Percentiles rank a stretch among this genome's conserved stretches.
These are phyloP conservation scores for Podarcis siculus DNA, from an alignment of 2,797 vertebrate genomes.

Conservation along the genomic window DNA sequence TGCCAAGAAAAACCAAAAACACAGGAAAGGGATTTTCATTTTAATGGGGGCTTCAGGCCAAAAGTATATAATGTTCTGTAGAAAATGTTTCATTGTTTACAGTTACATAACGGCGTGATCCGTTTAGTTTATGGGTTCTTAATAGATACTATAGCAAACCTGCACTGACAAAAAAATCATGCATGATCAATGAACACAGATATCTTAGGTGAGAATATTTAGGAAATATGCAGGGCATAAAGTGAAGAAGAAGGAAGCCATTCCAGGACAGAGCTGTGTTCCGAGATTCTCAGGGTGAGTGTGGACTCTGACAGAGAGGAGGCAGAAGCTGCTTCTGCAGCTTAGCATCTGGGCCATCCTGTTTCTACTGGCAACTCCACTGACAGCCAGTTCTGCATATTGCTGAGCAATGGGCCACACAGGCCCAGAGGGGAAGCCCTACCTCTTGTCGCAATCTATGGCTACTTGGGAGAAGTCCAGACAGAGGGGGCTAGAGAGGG, in stretches of 20 bases:
- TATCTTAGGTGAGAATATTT: neutral
- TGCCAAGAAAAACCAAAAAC: accelerated
- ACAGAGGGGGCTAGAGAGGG: too few species aligned
- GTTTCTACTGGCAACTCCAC: too few species aligned
- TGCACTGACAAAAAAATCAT: neutral
- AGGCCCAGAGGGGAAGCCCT: too few species aligned
- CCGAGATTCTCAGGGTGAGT: too few species aligned
- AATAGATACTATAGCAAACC: neutral
- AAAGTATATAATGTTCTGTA: accelerated
- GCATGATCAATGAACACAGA: neutral
- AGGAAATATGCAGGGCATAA: neutral
- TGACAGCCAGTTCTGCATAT: too few species aligned
- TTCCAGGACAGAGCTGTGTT: neutral
- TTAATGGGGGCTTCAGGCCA: neutral
- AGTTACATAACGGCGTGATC: neutral
- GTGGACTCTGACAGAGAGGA: too few species aligned
- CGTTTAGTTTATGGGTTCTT: neutral
- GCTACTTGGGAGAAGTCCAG: too few species aligned
- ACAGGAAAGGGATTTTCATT: neutral
- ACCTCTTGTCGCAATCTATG: too few species aligned
- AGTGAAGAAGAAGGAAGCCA: neutral
- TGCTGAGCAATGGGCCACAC: too few species aligned
- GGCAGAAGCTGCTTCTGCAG: too few species aligned
- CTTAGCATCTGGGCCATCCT: too few species aligned
- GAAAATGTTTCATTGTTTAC: neutral